These are phyloP conservation scores for Sebastes elongatus DNA, from an alignment of 2,797 vertebrate species.

Conservation along the genomic window DNA sequence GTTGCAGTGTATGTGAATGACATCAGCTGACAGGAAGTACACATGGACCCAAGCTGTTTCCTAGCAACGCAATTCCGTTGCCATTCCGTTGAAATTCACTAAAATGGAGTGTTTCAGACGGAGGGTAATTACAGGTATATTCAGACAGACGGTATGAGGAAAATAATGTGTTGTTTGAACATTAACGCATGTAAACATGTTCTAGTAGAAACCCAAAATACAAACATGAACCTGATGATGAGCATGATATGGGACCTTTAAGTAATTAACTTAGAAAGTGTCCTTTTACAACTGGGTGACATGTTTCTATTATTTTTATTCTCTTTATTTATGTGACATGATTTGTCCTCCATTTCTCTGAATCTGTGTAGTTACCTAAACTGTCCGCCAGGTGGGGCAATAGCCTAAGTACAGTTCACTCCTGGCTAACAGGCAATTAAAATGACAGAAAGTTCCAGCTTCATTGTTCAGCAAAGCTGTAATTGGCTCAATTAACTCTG, in stretches of 20 bases:
- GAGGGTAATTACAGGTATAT: no score
- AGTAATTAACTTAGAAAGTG: background rate
- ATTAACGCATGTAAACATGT: no score
- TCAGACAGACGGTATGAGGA: no score
- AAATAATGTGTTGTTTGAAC: no score
- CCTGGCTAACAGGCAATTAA: background rate
- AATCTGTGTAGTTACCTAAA: background rate
- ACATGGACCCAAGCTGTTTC: no score
- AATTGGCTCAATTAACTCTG: conserved; percentile 1
- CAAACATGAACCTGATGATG: no score
- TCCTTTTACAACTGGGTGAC: background rate
- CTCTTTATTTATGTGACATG: background rate
- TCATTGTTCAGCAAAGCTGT: background rate
- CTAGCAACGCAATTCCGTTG: no score
- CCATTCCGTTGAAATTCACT: accelerated
- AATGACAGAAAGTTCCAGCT: background rate
- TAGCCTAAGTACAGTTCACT: background rate
- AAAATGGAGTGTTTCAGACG: accelerated
- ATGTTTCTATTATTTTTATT: background rate
- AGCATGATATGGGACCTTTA: no score
- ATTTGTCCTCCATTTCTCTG: background rate
- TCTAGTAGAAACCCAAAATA: no score
- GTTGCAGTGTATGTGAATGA: no score
- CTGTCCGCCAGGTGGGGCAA: conserved; percentile 57
- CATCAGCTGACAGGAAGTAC: no score